Evolutionary conservation across 2,113 vertebrate genomes (phyloP).

Genomic region (Heliornis fulica): DNA sequence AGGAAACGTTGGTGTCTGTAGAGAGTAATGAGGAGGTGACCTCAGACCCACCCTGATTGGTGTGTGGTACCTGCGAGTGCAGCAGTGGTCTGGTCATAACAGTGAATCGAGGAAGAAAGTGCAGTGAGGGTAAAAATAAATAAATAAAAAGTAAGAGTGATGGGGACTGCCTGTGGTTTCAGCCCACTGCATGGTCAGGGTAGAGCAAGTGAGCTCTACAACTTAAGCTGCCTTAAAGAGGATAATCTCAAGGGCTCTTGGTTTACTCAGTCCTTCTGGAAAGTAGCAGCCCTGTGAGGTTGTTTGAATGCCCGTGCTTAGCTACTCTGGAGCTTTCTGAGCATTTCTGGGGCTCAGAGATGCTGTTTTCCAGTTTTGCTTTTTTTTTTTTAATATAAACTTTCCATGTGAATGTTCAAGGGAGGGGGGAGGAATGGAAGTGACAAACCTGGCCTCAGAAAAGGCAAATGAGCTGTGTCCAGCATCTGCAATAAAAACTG

Average conservation of each 20-base stretch:
- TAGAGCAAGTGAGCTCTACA: not conserved
- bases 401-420: not conserved
- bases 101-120: not conserved
- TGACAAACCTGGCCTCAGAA: not conserved
- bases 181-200: rapidly evolving
- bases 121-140: not conserved
- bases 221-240: not conserved
- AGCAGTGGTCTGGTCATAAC: not conserved
- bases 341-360: not conserved
- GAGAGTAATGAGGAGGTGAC: not conserved
- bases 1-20: not conserved
- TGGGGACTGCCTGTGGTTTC: not conserved
- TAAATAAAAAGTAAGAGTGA: not conserved
- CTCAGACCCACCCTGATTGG: not conserved
- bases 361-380: not conserved
- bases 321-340: not conserved
- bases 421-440: not conserved
- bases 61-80: not conserved
- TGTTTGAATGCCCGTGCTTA: not conserved
- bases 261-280: not conserved
- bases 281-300: not conserved
- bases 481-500: not conserved
- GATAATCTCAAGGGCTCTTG: not conserved
- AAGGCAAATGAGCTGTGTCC: not conserved
- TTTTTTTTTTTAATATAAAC: not conserved